These are phyloP conservation scores for Henicopernis longicauda DNA, from an alignment of 2,113 vertebrate species.

Conservation along the genomic window DNA sequence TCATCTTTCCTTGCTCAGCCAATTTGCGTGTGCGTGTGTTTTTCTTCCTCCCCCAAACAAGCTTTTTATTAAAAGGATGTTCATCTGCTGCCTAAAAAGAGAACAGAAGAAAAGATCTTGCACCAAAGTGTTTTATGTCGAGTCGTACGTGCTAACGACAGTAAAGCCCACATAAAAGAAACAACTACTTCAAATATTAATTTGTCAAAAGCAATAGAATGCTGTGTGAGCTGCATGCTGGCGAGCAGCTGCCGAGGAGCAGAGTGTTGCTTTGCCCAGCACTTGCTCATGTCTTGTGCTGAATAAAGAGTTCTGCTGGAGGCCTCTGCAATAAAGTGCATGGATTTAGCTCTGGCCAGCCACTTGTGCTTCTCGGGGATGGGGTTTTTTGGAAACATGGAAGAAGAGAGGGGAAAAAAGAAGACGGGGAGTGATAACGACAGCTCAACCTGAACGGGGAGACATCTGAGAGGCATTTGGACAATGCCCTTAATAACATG, in stretches of 20 bases:
- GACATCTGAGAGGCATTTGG: background rate
- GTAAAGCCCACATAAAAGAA: slow-evolving; percentile 56
- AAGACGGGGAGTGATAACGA: background rate
- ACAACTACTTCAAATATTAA: slow-evolving; percentile 41
- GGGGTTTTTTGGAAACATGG: background rate
- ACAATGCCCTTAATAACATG: background rate
- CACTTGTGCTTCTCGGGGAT: background rate
- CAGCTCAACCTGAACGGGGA: background rate
- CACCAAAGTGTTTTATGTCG: slow-evolving; percentile 15
- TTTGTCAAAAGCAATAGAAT: background rate
- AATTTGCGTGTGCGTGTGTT: slow-evolving; percentile 9
- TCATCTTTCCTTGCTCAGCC: slow-evolving; percentile 45
- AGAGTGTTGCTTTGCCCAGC: rapidly evolving
- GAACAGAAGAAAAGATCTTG: slow-evolving; percentile 13
- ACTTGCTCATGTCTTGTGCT: rapidly evolving
- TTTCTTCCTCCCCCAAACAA: slow-evolving; percentile 49
- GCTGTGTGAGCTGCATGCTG: background rate
- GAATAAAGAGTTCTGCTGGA: background rate
- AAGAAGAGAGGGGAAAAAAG: background rate
- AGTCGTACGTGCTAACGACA: slow-evolving; percentile 47
- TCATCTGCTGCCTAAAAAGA: slow-evolving; percentile 52
- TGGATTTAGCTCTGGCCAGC: background rate
- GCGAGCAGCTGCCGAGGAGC: background rate
- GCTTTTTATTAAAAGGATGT: slow-evolving; percentile 45
- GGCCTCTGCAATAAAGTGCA: background rate